Base-by-base conservation (phyloP, 1,140 invertebrate genomes). In the Heliconius nattereri region DNA sequence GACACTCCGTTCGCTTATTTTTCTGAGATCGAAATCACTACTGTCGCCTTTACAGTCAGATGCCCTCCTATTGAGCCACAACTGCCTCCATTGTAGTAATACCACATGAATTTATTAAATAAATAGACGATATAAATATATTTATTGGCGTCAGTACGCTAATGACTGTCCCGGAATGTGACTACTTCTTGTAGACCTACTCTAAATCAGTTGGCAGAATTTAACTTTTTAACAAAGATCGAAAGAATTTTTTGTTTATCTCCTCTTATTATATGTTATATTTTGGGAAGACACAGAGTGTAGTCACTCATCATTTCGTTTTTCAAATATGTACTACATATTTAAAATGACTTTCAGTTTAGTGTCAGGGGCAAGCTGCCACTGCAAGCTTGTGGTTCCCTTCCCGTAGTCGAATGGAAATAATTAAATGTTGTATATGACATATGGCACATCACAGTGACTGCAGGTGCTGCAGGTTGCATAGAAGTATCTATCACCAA, bases 151-250 rank as follows among this genome's bases (percentile, higher is more conserved):
- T 60, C n/a, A 60, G 20, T 7, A 26, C 20, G 54, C 57, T 60
- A 60, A 60, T 60, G 57, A 60, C 57, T 60, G 57, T 60, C n/a
- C n/a, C 57, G 57, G 57, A 60, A 60, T 60, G 57, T n/a, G 57
- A 60, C 57, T 26, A n/a, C 57, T 60, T 60, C 57, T 26, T 23
- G 57, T 3, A n/a, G 7, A 60, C 7, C 57, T 11, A 23, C 2
- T 23, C 7, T 32, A 32, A 32, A 32, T 23, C 2, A 60, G 57
- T n/a, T 60, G n/a, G 20, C 54, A 9, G 7, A n/a, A 60, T 60
- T 60, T 60, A 60, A n/a, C 8, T 3, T 60, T 60, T 23, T 11
- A 23, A 32, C 32, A 32, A n/a, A 23, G 9, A 9, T 32, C 32
- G 54, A 23, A n/a, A 5, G 7, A 13, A 3, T 60, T 26, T 60